These are phyloP conservation scores for Diplodus sargus DNA, from an alignment of 2,797 vertebrate species.

Conservation along the genomic window DNA sequence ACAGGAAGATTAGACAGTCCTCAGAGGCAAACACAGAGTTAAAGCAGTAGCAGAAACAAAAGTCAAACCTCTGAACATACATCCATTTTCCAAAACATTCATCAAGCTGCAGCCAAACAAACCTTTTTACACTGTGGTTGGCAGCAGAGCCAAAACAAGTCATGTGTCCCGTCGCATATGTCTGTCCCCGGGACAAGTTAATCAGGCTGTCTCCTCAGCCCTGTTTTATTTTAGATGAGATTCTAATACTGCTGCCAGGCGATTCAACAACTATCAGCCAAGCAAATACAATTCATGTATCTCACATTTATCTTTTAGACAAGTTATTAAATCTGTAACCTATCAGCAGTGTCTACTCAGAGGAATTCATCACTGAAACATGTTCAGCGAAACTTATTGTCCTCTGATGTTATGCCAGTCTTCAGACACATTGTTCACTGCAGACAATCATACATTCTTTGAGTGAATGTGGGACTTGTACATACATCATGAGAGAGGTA, in stretches of 20 bases:
- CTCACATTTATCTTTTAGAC: slow-evolving; percentile 51
- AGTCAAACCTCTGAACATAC: slow-evolving; percentile 38
- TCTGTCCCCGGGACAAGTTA: slow-evolving; percentile 70
- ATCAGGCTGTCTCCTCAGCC: slow-evolving; percentile 64
- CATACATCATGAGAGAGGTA: background rate
- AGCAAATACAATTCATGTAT: slow-evolving; percentile 57
- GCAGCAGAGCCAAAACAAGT: slow-evolving; percentile 56
- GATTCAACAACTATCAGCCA: slow-evolving; percentile 55
- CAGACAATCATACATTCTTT: background rate
- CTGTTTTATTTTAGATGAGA: slow-evolving; percentile 65
- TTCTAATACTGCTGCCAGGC: slow-evolving; percentile 55
- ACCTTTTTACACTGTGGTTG: slow-evolving; percentile 49
- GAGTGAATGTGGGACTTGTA: background rate
- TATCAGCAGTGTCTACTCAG: slow-evolving; percentile 10
- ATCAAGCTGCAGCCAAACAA: slow-evolving; percentile 61
- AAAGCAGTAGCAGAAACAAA: slow-evolving; percentile 40
- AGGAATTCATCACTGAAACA: slow-evolving; percentile 37
- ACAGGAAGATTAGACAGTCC: slow-evolving; percentile 41
- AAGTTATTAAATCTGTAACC: slow-evolving; percentile 52
- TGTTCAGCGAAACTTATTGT: slow-evolving; percentile 17
- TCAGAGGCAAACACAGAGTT: slow-evolving; percentile 32
- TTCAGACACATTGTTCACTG: slow-evolving; percentile 25
- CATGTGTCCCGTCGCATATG: slow-evolving; percentile 64
- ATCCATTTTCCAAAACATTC: slow-evolving; percentile 52
- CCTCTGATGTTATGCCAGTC: slow-evolving; percentile 1